Percentiles rank a stretch among this genome's conserved stretches.
phyloP scores from a whole-genome alignment of 2,888 invertebrate species.

The Archips xylosteana region DNA sequence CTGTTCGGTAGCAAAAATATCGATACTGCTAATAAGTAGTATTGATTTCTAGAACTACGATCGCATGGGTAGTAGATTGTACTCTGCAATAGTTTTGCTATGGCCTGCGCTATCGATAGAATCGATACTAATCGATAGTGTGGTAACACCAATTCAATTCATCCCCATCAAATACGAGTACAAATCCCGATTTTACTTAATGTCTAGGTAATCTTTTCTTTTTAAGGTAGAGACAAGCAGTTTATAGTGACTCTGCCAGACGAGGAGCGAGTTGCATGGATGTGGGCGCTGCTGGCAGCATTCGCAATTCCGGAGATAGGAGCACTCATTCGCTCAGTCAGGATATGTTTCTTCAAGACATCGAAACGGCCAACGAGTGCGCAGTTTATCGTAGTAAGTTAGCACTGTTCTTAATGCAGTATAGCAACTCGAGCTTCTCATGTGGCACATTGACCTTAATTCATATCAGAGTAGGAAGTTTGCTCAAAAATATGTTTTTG shows the following conservation, averaged over 20 bases:
- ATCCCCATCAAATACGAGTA: background rate
- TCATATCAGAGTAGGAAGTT: too few species aligned
- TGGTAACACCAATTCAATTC: too few species aligned
- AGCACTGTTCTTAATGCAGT: background rate
- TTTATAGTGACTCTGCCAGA: slow-evolving; percentile 93
- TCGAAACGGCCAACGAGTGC: slow-evolving; percentile 89
- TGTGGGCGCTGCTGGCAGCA: slow-evolving; percentile 95
- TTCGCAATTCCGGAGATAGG: slow-evolving; percentile 96
- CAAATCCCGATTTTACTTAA: background rate
- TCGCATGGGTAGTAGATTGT: too few species aligned
- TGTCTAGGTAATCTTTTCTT: slow-evolving; percentile 11
- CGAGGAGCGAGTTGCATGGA: slow-evolving; percentile 95
- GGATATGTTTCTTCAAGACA: slow-evolving; percentile 96
- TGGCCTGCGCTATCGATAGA: too few species aligned
- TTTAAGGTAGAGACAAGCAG: slow-evolving; percentile 93
- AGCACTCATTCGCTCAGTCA: slow-evolving; percentile 91
- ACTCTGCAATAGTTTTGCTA: too few species aligned
- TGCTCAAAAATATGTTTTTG: too few species aligned
- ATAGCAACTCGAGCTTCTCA: too few species aligned
- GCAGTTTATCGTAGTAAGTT: slow-evolving; percentile 78
- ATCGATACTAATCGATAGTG: too few species aligned
- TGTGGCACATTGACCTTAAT: too few species aligned
- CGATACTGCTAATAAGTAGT: too few species aligned
- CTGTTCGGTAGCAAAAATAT: too few species aligned
- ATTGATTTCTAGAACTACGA: too few species aligned